Evolutionary conservation across 2,797 vertebrate genomes (phyloP).

Genomic region (Dendrocincla fuliginosa): DNA sequence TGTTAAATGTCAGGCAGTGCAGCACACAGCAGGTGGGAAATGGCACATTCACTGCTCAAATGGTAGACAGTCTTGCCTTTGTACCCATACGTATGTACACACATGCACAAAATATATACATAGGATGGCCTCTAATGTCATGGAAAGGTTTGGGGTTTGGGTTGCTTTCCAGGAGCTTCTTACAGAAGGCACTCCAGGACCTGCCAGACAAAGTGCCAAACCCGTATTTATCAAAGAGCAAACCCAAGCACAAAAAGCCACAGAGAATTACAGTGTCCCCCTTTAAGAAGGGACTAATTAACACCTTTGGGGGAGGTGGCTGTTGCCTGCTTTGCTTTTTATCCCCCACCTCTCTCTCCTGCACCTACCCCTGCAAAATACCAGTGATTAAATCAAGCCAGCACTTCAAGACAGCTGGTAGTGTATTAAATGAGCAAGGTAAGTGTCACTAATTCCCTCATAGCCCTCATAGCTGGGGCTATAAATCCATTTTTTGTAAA

Average conservation of each 20-base stretch:
- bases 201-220: background rate
- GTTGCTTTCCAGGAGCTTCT: background rate
- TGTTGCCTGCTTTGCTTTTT: background rate
- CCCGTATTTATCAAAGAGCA: background rate
- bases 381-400: slow-evolving; percentile 4
- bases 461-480: background rate
- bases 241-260: background rate
- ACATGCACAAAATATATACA: background rate
- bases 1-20: background rate
- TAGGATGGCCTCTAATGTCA: background rate
- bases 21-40: background rate
- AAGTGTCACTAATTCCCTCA: slow-evolving; percentile 21
- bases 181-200: background rate
- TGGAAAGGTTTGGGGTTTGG: background rate
- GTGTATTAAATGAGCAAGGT: background rate
- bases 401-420: background rate
- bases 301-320: background rate
- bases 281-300: background rate
- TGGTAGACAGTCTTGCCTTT: background rate
- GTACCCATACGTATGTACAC: background rate
- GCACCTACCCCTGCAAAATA: background rate
- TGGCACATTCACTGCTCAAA: background rate
- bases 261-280: background rate
- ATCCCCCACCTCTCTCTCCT: background rate
- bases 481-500: slow-evolving; percentile 26